Evolutionary conservation across 2,888 invertebrate species (phyloP).

Genomic region (Fabriciana adippe): DNA sequence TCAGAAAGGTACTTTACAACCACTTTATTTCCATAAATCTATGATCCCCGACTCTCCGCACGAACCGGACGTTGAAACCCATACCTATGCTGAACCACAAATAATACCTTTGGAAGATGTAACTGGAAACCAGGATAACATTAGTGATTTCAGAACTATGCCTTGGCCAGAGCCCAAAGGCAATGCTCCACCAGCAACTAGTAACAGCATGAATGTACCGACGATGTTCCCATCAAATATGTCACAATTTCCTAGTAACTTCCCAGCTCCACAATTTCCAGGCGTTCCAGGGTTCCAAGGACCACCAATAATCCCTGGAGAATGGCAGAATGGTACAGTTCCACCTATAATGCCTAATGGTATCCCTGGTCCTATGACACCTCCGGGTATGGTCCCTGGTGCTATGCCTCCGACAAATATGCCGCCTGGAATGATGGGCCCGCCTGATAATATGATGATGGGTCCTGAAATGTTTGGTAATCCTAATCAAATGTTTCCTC

Average conservation of each 20-base stretch:
- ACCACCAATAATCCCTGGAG: conserved; percentile 63
- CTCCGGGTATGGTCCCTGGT: conserved; percentile 61
- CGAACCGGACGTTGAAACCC: conserved; percentile 93
- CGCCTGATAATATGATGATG: conserved; percentile 77
- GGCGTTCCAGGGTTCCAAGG: conserved; percentile 72
- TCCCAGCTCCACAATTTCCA: conserved; percentile 74
- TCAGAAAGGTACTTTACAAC: conserved; percentile 91
- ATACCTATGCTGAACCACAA: conserved; percentile 88
- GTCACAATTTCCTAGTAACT: conserved; percentile 71
- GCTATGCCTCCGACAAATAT: conserved; percentile 66
- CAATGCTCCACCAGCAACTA: conserved; percentile 70
- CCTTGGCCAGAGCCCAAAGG: conserved; percentile 94
- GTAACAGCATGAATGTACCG: conserved; percentile 60
- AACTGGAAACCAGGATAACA: conserved; percentile 90
- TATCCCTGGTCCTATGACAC: conserved; percentile 59
- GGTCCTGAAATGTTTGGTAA: conserved; percentile 69
- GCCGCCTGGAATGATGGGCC: conserved; percentile 40
- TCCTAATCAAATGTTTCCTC: conserved; percentile 63
- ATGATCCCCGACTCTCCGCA: conserved; percentile 93
- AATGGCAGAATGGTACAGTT: conserved; percentile 67
- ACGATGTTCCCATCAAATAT: conserved; percentile 75
- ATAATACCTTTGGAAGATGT: conserved; percentile 94
- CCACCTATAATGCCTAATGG: conserved; percentile 66
- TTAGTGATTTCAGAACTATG: conserved; percentile 88
- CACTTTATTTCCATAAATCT: conserved; percentile 89